Conservation (phyloP, 2,888 invertebrate species). For the Polietes domitor region DNA sequence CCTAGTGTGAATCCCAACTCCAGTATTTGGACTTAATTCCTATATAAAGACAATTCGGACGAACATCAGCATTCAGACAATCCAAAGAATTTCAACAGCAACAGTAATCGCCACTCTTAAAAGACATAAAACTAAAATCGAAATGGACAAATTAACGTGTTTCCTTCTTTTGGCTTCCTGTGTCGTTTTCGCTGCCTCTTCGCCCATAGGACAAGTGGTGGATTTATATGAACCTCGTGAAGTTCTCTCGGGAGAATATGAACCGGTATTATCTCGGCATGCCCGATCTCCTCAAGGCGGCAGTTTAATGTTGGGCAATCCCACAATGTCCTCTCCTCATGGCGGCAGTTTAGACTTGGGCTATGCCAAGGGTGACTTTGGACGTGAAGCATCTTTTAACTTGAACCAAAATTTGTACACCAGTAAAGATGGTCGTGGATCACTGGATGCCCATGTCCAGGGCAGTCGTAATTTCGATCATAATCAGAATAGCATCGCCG, state of each 20-base stretch:
- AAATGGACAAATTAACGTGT: constrained; percentile 26
- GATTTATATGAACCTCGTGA: constrained; percentile 7
- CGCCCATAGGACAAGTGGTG: not conserved
- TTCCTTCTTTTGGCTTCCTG: not conserved
- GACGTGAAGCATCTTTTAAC: constrained; percentile 18
- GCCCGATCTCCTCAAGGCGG: constrained; percentile 67
- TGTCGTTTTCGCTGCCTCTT: not conserved
- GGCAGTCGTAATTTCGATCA: constrained; percentile 45
- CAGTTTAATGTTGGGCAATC: constrained; percentile 59
- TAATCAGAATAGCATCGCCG: constrained; percentile 27
- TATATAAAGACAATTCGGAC: no score
- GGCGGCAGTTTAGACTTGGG: constrained; percentile 28
- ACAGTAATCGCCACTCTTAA: not conserved
- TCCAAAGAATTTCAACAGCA: no score
- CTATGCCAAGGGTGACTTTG: constrained; percentile 14
- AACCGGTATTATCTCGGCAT: not conserved
- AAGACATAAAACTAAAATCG: not conserved
- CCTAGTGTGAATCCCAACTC: no score
- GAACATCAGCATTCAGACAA: no score
- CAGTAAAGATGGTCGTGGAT: constrained; percentile 43
- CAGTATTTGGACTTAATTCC: no score
- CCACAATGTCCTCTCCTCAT: not conserved
- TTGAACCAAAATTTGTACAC: constrained; percentile 51
- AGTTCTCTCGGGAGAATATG: not conserved
- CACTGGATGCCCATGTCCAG: constrained; percentile 56